Base-by-base conservation (phyloP, 1,140 invertebrate genomes). In the Nasonia giraulti region DNA sequence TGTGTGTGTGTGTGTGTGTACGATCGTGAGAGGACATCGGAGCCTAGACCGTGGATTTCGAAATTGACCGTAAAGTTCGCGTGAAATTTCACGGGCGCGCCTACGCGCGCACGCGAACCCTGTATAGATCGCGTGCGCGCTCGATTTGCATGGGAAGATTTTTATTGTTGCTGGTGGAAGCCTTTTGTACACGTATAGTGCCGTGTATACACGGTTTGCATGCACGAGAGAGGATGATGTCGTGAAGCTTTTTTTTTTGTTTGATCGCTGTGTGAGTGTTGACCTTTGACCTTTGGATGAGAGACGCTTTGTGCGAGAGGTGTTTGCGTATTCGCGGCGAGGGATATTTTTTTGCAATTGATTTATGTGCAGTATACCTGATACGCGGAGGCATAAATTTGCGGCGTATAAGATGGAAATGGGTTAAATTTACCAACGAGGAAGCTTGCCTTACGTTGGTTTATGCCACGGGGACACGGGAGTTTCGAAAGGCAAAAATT, bases 41-140 rank as follows among this genome's bases (percentile, higher is more conserved):
- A 27, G 44, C 76, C 76, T 78, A 62, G 76, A 78, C 75, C 75
- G 27, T 71, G 68, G 4, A 71, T 71, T 31, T 71, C 68, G 55
- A 62, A 62, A 62, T 55, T 55, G 50, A 55, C 50, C 50, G 31
- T 31, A 73, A 33, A 73, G 23, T 33, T 74, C 37, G 73, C 37
- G 27, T 33, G 68, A 71, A 71, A 31, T 31, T 71, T 71, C 68
- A 71, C 68, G 68, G 68, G 68, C 68, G 27, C 68, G 27, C 23
- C 68, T 33, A 17, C 23, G 23, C 68, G 23, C 23, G 4, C 14
- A 6, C 68, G 17, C 68, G 23, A 5, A 6, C 68, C 1, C 5
- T 62, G 4, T 62, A 27, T 27, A 3, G 23, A 31, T 71, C 68
- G 66, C 66, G 66, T 68, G 66, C 66, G 23, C 4, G 31, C 68